Conservation (phyloP, 2,113 vertebrate genomes). For the Corythoichthys intestinalis region DNA sequence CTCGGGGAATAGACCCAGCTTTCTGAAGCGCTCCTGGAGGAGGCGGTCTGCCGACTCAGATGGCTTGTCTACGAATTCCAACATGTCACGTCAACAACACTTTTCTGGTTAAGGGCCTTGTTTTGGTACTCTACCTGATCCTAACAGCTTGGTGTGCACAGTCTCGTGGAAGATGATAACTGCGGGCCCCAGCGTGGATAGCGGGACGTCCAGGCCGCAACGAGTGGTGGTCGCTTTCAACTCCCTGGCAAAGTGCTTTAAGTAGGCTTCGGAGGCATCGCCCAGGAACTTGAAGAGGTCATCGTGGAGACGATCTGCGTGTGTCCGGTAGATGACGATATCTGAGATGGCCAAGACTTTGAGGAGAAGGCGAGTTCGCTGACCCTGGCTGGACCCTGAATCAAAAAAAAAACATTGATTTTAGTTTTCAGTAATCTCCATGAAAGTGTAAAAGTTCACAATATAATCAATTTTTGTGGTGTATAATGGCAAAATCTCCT, state of each 20-base stretch:
- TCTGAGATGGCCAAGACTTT: conserved; percentile 96
- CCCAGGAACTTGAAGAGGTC: conserved; percentile 99
- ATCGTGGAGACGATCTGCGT: conserved; percentile 94
- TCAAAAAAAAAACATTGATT: not conserved
- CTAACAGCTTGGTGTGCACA: conserved; percentile 92
- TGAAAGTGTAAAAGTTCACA: not conserved
- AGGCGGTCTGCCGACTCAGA: conserved; percentile 89
- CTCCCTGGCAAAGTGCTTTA: conserved; percentile 95
- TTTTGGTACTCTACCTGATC: conserved; percentile 77
- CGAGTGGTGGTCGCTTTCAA: conserved; percentile 94
- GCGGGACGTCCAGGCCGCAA: conserved; percentile 93
- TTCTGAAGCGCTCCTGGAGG: conserved; percentile 94
- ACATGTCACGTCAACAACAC: not conserved
- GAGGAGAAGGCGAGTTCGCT: conserved; percentile 91
- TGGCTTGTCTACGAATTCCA: conserved; percentile 74
- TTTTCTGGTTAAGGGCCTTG: not conserved
- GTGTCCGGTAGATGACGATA: conserved; percentile 94
- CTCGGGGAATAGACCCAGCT: conserved; percentile 89
- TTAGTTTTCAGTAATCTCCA: not conserved
- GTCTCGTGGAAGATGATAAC: conserved; percentile 99
- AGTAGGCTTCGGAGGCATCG: conserved; percentile 94
- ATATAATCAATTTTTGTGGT: not conserved
- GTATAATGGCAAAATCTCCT: not conserved
- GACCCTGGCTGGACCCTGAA: conserved; percentile 87
- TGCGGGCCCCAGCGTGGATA: conserved; percentile 92